Conservation (phyloP, 35 echinoderm and acorn worm genomes). For the Lytechinus pictus region DNA sequence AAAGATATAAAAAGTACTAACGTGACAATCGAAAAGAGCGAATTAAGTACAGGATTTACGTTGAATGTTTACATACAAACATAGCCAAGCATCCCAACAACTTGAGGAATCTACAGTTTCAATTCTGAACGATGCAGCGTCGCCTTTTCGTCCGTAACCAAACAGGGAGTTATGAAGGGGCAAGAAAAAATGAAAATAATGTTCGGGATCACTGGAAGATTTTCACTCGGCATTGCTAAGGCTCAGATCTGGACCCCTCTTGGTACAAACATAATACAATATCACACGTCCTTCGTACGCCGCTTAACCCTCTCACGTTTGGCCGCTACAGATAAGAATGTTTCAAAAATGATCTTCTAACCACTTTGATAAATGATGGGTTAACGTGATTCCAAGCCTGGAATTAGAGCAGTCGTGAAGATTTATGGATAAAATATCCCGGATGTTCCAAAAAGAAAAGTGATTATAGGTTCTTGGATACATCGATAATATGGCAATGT, state of each 20-base stretch:
- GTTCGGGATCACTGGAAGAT: not conserved
- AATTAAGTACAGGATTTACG: slow-evolving; percentile 1
- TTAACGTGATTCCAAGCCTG: not conserved
- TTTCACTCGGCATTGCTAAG: not conserved
- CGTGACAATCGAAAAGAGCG: not conserved
- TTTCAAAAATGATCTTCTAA: not conserved
- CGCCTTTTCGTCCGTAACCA: not conserved
- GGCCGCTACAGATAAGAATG: not conserved
- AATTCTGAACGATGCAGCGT: not conserved
- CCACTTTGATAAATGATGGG: not conserved
- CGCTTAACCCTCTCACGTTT: not conserved
- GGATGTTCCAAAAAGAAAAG: not conserved
- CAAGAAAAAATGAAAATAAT: not conserved
- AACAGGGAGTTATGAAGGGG: not conserved
- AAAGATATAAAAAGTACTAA: not conserved
- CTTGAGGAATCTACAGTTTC: not conserved
- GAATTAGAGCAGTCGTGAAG: not conserved
- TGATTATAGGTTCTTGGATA: not conserved
- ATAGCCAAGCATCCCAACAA: not conserved
- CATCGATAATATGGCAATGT: not conserved
- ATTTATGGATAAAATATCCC: not conserved
- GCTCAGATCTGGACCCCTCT: not conserved
- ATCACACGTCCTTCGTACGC: not conserved
- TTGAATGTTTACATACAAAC: not conserved
- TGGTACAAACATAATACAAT: not conserved